A percentile compares a stretch with the other conserved stretches of the same genome.
Conservation (phyloP, 2,797 vertebrate species). For the Streptopelia turtur region DNA sequence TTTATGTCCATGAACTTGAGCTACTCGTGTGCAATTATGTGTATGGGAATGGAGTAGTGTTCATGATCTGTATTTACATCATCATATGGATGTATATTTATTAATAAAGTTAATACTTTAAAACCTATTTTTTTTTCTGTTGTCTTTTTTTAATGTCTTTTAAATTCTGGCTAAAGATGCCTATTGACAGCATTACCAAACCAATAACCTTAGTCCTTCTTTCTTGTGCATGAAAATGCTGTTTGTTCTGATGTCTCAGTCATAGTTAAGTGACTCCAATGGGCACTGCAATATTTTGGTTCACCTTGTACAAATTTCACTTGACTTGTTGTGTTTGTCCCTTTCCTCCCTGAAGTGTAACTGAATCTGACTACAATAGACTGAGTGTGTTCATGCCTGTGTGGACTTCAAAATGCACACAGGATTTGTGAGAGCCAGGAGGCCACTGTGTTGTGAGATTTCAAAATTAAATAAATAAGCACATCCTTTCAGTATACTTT, state of each 20-base stretch:
- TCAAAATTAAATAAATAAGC: not conserved
- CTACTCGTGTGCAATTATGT: conserved; percentile 86
- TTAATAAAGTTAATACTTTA: conserved; percentile 85
- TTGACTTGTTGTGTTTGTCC: not conserved
- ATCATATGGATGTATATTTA: conserved; percentile 87
- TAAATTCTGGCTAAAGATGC: not conserved
- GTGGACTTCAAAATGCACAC: not conserved
- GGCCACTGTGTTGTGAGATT: too few species aligned
- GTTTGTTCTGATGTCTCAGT: not conserved
- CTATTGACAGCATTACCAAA: rapidly evolving
- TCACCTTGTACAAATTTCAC: not conserved
- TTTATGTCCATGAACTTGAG: conserved; percentile 84
- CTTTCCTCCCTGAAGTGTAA: not conserved
- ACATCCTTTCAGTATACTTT: not conserved
- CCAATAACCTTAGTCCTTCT: too few species aligned
- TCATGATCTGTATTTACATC: conserved; percentile 85
- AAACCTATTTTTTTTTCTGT: conserved; percentile 8
- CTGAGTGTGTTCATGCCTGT: not conserved
- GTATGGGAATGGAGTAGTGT: conserved; percentile 86
- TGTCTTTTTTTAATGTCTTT: not conserved
- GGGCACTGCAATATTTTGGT: not conserved
- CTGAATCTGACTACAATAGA: not conserved
- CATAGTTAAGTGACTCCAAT: not conserved
- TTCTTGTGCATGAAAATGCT: not conserved
- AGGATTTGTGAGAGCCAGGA: not conserved